Percentiles rank a stretch among this genome's conserved stretches.
These are phyloP conservation scores for Malurus elegans DNA, from an alignment of 2,113 vertebrate species.

Conservation along the genomic window DNA sequence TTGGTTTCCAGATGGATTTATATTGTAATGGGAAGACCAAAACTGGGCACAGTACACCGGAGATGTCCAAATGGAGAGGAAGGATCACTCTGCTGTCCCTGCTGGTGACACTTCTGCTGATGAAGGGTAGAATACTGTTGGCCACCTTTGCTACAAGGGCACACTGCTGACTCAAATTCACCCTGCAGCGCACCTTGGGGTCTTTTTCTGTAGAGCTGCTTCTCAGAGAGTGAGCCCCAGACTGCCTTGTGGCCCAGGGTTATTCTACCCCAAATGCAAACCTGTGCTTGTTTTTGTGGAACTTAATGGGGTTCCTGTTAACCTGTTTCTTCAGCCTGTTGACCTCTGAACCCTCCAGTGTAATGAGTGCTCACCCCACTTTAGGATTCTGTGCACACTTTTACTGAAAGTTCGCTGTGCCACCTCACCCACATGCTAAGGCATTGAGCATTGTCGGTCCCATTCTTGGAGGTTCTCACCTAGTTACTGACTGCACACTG, in stretches of 20 bases:
- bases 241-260: not conserved
- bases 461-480: accelerated
- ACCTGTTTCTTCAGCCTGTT: not conserved
- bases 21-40: not conserved
- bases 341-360: accelerated
- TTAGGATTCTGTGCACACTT: not conserved
- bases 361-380: accelerated
- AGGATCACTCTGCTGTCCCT: not conserved
- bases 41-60: not conserved
- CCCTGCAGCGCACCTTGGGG: accelerated
- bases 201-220: not conserved
- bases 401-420: not conserved
- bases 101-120: not conserved
- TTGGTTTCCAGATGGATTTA: not conserved
- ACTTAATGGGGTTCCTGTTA: not conserved
- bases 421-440: not conserved
- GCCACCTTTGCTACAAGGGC: not conserved
- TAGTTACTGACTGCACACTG: not conserved
- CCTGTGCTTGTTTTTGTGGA: not conserved
- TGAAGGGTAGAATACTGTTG: not conserved
- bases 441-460: accelerated
- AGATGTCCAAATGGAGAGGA: not conserved
- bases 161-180: accelerated
- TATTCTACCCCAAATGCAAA: not conserved
- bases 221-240: not conserved